Conservation (phyloP, 2,888 invertebrate genomes). For the Trachelus stipa region DNA sequence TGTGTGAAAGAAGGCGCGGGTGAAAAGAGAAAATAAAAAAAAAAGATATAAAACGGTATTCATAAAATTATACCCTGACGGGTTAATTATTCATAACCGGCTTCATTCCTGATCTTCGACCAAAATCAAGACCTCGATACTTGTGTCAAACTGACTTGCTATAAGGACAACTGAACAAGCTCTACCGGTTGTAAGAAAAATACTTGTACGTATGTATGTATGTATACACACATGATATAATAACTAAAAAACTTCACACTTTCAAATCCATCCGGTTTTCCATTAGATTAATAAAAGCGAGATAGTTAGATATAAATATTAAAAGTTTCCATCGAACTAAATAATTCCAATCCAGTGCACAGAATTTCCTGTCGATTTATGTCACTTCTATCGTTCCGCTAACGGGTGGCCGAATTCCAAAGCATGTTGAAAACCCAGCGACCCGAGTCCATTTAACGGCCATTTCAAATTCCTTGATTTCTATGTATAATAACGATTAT, state of each 20-base stretch:
- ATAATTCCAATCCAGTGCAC: not conserved
- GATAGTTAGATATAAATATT: not conserved
- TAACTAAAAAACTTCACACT: not conserved
- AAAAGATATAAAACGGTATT: not conserved
- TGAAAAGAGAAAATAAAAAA: not conserved
- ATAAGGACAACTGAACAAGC: not conserved
- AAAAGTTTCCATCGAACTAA: not conserved
- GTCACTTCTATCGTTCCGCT: not conserved
- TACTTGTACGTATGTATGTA: not conserved
- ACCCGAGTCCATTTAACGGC: not conserved
- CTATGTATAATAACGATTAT: not conserved
- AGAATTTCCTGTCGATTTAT: not conserved
- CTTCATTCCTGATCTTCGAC: not conserved
- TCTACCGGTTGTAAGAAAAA: not conserved
- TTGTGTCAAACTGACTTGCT: not conserved
- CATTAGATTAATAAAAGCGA: not conserved
- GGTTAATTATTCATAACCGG: not conserved
- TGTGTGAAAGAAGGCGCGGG: slow-evolving; percentile 41
- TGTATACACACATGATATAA: not conserved
- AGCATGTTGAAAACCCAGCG: not conserved
- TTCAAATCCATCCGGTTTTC: not conserved
- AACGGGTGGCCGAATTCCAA: not conserved
- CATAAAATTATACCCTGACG: not conserved
- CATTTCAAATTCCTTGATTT: not conserved
- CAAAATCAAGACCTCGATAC: not conserved